Base-by-base conservation (phyloP, 2,888 invertebrate genomes). In the Therioaphis trifolii region DNA sequence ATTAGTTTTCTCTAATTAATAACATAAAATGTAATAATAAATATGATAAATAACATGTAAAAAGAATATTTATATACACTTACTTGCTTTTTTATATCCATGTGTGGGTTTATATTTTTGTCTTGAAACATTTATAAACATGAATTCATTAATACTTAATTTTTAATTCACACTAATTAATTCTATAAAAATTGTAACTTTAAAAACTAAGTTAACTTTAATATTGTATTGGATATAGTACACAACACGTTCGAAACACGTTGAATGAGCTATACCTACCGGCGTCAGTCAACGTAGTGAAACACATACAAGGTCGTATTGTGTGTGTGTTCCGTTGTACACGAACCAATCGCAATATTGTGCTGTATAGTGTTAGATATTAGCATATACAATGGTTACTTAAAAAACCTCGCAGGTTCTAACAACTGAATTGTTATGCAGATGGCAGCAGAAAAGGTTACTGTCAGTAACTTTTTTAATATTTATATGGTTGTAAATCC, bases 221-320 rank as follows among this genome's bases (percentile, higher is more conserved):
- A 61, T 61, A 61, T 61, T 24, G 12, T n/a, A 52, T n/a, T 0
- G n/a, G 52, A n/a, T n/a, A 61, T 14, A 21, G 71, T 46, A 24
- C 46, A 71, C 52, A 21, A 43, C 66, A 35, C 29, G 43, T 49
- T 52, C 21, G 35, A 35, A 66, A 49, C 29, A 77, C 77, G 29
- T 66, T 24, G 77, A 61, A 76, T 27, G 61, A n/a, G n/a, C n/a
- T n/a, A 46, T 75, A 15, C 46, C 43, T 24, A 66, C 29, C 66
- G 35, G 66, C 63, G 49, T 66, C 35, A 61, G 18, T 21, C 27
- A n/a, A 12, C 5, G 9, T 35, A 29, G 29, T 35, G 66, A 49
- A 66, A 77, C 58, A 24, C 77, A 24, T 5, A 35, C 77, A 77
- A 77, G 77, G 77, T 49, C 77, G 49, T 21, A 29, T 21, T 43